Percentiles rank a stretch among this genome's conserved stretches.
phyloP scores from a whole-genome alignment of 2,888 invertebrate species.

The Pachydiplax longipennis region DNA sequence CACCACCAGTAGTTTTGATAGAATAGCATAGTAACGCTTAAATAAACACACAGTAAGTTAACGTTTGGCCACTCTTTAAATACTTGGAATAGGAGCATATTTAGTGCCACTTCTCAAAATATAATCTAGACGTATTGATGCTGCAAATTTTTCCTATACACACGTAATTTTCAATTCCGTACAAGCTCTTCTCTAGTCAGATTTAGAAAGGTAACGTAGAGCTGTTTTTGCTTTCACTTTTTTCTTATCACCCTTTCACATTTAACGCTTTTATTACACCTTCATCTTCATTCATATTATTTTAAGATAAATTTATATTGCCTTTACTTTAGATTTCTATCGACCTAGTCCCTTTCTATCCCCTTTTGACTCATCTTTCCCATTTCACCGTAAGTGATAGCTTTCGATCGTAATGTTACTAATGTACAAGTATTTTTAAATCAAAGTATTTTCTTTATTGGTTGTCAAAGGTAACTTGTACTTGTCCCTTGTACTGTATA shows the following conservation, averaged over 20 bases:
- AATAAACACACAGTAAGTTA: neutral
- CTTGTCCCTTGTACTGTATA: neutral
- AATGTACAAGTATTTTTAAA: no score
- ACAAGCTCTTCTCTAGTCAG: neutral
- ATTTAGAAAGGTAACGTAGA: neutral
- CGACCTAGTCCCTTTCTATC: no score
- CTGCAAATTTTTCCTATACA: neutral
- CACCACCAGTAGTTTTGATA: slow-evolving; percentile 4
- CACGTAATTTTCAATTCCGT: neutral
- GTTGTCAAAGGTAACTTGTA: no score
- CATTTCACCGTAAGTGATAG: no score
- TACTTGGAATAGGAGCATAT: neutral
- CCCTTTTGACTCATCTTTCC: no score
- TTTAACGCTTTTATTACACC: no score
- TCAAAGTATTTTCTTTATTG: no score
- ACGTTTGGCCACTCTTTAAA: neutral
- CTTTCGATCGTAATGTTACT: no score
- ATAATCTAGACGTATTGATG: neutral
- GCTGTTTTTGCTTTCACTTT: neutral
- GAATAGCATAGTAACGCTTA: slow-evolving; percentile 11
- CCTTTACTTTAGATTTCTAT: no score
- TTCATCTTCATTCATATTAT: no score
- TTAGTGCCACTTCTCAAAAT: neutral
- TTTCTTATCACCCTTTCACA: no score
- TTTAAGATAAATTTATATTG: no score